phyloP scores from a whole-genome alignment of 1,140 invertebrate species.

The Tyrophagus putrescentiae region DNA sequence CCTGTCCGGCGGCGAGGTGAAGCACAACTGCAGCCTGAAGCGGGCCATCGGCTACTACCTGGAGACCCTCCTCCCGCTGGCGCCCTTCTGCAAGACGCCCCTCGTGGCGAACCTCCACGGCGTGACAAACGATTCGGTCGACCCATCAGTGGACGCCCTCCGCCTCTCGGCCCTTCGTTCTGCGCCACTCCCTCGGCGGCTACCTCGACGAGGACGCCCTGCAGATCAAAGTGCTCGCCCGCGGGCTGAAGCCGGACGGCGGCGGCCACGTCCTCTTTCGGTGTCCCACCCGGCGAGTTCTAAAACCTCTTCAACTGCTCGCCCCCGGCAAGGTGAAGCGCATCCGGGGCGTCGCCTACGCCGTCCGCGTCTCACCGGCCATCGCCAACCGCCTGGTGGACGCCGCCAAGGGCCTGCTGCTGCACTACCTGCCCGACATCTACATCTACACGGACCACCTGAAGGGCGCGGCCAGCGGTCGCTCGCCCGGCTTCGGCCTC shows the following conservation, averaged over 20 bases:
- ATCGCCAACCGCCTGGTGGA: conserved; percentile 83
- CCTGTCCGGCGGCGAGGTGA: conserved; percentile 64
- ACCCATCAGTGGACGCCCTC: conserved; percentile 57
- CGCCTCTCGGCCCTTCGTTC: conserved; percentile 56
- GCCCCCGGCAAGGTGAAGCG: conserved; percentile 84
- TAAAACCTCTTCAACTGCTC: conserved; percentile 45
- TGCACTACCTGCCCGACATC: conserved; percentile 84
- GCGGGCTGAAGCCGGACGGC: conserved; percentile 69
- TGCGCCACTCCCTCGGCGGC: conserved; percentile 43
- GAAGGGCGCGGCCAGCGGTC: conserved; percentile 65
- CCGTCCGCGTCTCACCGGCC: conserved; percentile 72
- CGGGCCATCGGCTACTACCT: conserved; percentile 80
- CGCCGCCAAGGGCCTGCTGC: conserved; percentile 69
- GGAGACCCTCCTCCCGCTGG: conserved; percentile 69
- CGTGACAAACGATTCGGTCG: conserved; percentile 61
- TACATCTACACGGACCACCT: conserved; percentile 86
- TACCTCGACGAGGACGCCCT: conserved; percentile 34
- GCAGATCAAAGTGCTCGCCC: conserved; percentile 62
- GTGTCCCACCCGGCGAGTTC: conserved; percentile 56
- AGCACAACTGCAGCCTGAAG: conserved; percentile 67
- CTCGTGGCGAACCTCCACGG: conserved; percentile 64
- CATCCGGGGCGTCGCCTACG: conserved; percentile 73
- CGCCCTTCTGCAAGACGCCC: conserved; percentile 85
- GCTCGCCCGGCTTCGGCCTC: conserved; percentile 68
- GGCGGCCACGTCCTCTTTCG: conserved; percentile 77